These are phyloP conservation scores for Torymus texanus DNA, from an alignment of 2,888 invertebrate species.

Conservation along the genomic window DNA sequence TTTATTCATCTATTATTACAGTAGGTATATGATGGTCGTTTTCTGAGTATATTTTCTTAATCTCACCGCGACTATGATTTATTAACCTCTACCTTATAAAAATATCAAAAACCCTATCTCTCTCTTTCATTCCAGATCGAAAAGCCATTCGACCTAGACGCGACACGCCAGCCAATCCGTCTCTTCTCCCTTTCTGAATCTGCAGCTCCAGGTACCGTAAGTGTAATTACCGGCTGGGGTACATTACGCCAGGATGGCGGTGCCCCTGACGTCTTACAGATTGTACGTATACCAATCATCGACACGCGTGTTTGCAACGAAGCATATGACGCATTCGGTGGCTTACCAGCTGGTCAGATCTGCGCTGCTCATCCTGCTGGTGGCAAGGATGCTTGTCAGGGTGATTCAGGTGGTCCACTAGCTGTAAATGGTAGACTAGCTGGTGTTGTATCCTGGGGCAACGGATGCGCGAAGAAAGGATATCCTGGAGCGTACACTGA, in stretches of 20 bases:
- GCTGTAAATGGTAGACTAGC: constrained; percentile 60
- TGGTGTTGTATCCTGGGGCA: constrained; percentile 75
- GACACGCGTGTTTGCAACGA: constrained; percentile 75
- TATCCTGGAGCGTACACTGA: constrained; percentile 76
- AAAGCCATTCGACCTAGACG: constrained; percentile 1
- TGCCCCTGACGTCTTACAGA: constrained; percentile 71
- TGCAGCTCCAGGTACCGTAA: constrained; percentile 40
- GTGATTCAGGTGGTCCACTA: constrained; percentile 69
- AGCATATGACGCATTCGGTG: constrained; percentile 71
- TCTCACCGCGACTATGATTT: too few species aligned
- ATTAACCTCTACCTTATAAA: too few species aligned
- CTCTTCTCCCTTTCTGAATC: constrained; percentile 71
- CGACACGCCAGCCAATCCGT: constrained; percentile 69
- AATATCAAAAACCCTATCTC: too few species aligned
- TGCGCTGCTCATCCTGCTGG: constrained; percentile 79
- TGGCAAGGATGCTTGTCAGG: constrained; percentile 74
- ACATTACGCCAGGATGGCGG: constrained; percentile 45
- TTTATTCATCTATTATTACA: too few species aligned
- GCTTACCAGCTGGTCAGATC: constrained; percentile 72
- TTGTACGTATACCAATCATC: constrained; percentile 78
- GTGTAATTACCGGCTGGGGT: constrained; percentile 65
- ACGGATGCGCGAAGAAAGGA: constrained; percentile 76
- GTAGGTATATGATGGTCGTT: too few species aligned
- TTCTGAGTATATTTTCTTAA: too few species aligned
- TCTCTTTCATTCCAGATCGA: constrained; percentile 3